Conservation (phyloP, 2,797 vertebrate genomes). For the Orientallactaga sibirica region DNA sequence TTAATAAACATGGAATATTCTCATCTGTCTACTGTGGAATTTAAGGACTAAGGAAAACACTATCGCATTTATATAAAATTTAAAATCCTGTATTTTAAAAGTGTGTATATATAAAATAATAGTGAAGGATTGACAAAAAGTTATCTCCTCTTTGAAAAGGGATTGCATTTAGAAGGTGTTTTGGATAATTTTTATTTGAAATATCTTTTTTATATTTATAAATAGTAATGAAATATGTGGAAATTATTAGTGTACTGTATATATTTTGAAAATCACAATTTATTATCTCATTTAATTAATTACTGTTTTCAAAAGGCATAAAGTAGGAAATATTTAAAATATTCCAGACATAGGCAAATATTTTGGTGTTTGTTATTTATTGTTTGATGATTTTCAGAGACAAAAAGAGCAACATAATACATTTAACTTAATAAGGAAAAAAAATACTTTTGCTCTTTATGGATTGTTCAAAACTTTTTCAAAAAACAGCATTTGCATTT, state of each 20-base stretch:
- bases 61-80: neutral
- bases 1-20: neutral
- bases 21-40: neutral
- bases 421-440: neutral
- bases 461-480: neutral
- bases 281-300: neutral
- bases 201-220: constrained; percentile 16
- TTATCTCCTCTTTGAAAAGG: neutral
- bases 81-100: neutral
- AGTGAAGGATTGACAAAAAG: neutral
- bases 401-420: neutral
- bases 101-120: neutral
- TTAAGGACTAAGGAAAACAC: neutral
- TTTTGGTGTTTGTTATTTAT: neutral
- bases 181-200: neutral
- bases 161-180: neutral
- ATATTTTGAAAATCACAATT: neutral
- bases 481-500: neutral
- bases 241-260: neutral
- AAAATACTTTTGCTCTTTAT: neutral
- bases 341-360: neutral
- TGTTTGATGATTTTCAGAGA: neutral
- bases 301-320: neutral
- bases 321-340: neutral
- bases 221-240: neutral